A percentile compares a stretch with the other conserved stretches of the same genome.
These are phyloP conservation scores for Aphelocoma californica DNA, from an alignment of 2,797 vertebrate species.

Conservation along the genomic window DNA sequence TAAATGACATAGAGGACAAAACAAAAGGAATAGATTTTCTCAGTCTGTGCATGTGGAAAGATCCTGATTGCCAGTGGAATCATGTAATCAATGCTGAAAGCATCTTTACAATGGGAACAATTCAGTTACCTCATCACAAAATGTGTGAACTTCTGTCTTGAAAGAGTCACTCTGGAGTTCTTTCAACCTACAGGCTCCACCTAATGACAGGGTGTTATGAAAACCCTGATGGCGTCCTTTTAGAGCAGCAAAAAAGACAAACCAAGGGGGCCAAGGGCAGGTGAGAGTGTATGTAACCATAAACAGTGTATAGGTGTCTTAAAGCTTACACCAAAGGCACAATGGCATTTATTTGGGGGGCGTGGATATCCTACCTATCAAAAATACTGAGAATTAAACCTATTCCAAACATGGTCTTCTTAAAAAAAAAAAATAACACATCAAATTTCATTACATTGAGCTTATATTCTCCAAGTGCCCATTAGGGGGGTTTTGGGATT, in stretches of 20 bases:
- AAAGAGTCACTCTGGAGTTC: not conserved
- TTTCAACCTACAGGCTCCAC: not conserved
- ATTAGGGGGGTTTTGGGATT: conserved; percentile 49
- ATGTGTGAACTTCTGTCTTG: not conserved
- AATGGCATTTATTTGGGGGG: not conserved
- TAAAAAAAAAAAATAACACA: not conserved
- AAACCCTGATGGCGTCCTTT: not conserved
- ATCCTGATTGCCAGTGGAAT: not conserved
- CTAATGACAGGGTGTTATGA: not conserved
- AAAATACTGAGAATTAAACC: not conserved
- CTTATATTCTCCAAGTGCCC: conserved; percentile 55
- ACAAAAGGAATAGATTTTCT: not conserved
- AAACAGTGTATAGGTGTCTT: not conserved
- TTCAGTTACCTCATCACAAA: not conserved
- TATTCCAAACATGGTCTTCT: not conserved
- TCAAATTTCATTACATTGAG: conserved; percentile 19
- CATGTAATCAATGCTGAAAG: not conserved
- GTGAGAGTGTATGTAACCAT: not conserved
- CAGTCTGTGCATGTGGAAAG: not conserved
- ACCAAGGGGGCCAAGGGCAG: not conserved
- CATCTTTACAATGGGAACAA: not conserved
- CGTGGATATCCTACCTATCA: not conserved
- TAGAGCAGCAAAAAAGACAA: not conserved
- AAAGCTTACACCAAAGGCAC: not conserved
- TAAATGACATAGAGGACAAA: not conserved